Percentiles rank a stretch among this genome's conserved stretches.
These are phyloP conservation scores for Callyntrura guangdongensis DNA, from an alignment of 2,888 invertebrate genomes.

Conservation along the genomic window DNA sequence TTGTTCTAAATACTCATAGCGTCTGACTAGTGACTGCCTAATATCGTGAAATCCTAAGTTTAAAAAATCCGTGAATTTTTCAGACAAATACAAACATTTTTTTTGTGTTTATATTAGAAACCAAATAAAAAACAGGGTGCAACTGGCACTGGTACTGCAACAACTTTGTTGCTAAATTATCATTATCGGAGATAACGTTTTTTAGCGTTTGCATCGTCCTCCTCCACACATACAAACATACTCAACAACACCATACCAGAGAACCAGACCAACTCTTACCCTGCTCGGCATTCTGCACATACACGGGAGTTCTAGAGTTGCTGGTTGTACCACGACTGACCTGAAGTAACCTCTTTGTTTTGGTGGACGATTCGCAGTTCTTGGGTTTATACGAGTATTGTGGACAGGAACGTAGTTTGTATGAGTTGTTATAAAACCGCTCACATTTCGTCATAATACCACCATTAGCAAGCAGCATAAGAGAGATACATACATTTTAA, in stretches of 20 bases:
- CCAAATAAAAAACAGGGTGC: conserved; percentile 33
- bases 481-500: conserved; percentile 1
- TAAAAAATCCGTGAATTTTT: too few species aligned
- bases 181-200: conserved; percentile 26
- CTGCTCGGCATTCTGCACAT: not conserved
- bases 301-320: conserved; percentile 69
- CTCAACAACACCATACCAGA: conserved; percentile 1
- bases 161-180: not conserved
- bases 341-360: conserved; percentile 81
- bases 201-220: not conserved
- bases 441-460: conserved; percentile 55
- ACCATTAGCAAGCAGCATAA: conserved; percentile 19
- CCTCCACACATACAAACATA: not conserved
- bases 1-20: too few species aligned
- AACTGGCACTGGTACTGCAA: not conserved
- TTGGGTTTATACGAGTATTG: conserved; percentile 48
- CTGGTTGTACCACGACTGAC: conserved; percentile 67
- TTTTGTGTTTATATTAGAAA: too few species aligned
- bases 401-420: not conserved
- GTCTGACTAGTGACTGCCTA: too few species aligned
- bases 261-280: not conserved
- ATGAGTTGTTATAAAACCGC: conserved; percentile 65
- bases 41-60: too few species aligned
- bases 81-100: too few species aligned
- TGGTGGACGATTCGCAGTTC: too few species aligned